Conservation (phyloP, 2,888 invertebrate genomes). For the Petrophora chlorosata region DNA sequence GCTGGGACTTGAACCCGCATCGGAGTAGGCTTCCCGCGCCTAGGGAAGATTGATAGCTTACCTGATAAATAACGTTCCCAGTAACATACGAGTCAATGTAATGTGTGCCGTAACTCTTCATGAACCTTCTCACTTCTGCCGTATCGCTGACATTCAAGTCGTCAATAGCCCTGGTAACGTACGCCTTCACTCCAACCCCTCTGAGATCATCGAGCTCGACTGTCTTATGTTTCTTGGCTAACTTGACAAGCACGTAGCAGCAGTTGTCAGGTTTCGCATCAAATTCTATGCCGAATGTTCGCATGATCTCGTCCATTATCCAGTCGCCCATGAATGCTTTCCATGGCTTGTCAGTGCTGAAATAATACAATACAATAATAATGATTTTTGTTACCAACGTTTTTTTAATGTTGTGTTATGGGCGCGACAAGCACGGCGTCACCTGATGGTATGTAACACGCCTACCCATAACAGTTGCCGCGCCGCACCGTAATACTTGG, state of each 20-base stretch:
- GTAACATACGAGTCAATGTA: constrained; percentile 93
- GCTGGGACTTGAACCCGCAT: no score
- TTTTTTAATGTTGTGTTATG: no score
- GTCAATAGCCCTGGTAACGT: constrained; percentile 86
- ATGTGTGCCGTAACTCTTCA: constrained; percentile 93
- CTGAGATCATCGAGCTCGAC: constrained; percentile 85
- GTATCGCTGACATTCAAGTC: constrained; percentile 87
- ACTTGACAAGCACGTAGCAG: constrained; percentile 87
- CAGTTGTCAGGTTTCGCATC: constrained; percentile 86
- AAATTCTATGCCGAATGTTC: constrained; percentile 90
- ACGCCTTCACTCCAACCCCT: constrained; percentile 85
- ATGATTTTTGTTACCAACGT: no score
- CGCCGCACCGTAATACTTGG: no score
- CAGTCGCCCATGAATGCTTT: constrained; percentile 94
- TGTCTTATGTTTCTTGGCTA: constrained; percentile 87
- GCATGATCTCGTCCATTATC: constrained; percentile 90
- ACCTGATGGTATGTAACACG: no score
- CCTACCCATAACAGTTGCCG: no score
- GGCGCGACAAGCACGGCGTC: no score
- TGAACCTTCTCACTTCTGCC: constrained; percentile 89
- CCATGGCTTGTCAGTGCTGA: constrained; percentile 89
- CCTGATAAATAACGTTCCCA: constrained; percentile 95
- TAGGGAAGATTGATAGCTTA: constrained; percentile 50
- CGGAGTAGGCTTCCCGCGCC: neutral
- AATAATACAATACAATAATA: constrained; percentile 22